These are phyloP conservation scores for Gymnogyps californianus DNA, from an alignment of 2,113 vertebrate genomes.

Conservation along the genomic window DNA sequence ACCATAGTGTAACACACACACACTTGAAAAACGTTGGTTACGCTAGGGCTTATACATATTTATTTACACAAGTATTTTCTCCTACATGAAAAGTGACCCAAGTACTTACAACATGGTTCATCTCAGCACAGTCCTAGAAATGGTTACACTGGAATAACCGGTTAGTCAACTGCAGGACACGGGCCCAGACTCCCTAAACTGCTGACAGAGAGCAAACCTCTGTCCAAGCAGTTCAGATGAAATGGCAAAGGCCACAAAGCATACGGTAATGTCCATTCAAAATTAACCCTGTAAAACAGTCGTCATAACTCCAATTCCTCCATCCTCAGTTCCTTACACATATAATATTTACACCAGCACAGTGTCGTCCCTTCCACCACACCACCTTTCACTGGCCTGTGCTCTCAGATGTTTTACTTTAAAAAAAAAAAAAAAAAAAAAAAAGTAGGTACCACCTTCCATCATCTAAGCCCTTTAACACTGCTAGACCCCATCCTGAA, in stretches of 20 bases:
- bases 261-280: background rate
- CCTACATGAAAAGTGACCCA: background rate
- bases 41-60: background rate
- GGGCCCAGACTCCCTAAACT: background rate
- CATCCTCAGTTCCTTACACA: background rate
- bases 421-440: background rate
- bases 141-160: background rate
- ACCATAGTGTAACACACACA: background rate
- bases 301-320: background rate
- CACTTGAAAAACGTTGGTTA: background rate
- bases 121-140: background rate
- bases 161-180: background rate
- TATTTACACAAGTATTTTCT: background rate
- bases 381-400: background rate
- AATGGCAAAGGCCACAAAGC: background rate
- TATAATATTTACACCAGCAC: background rate
- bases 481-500: background rate
- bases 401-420: background rate
- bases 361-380: background rate
- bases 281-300: background rate
- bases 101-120: rapidly evolving
- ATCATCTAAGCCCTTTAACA: background rate
- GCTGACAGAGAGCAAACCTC: background rate
- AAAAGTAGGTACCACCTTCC: background rate
- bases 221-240: background rate